Percentiles rank a stretch among this genome's conserved stretches.
Conservation (phyloP, 2,797 vertebrate species). For the Leucoraja ocellata region DNA sequence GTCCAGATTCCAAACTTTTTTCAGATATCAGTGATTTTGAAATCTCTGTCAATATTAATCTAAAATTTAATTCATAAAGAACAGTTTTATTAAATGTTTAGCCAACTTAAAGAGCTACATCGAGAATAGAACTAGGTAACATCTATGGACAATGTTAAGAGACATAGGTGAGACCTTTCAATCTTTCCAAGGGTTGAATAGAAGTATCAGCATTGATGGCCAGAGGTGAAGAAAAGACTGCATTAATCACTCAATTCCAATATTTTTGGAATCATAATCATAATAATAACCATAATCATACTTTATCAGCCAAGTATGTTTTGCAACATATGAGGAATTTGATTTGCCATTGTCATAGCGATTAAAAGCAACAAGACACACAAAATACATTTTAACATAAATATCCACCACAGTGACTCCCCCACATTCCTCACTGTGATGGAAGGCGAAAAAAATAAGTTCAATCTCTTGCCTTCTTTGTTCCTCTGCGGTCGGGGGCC, state of each 20-base stretch:
- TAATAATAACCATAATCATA: too few species aligned
- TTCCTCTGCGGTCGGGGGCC: too few species aligned
- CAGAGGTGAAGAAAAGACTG: neutral
- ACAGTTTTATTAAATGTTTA: neutral
- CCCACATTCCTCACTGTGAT: too few species aligned
- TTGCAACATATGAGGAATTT: too few species aligned
- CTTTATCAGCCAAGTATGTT: too few species aligned
- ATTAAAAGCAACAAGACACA: too few species aligned
- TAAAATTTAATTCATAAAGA: neutral
- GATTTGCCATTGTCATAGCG: too few species aligned
- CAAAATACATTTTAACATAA: too few species aligned
- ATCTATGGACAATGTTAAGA: neutral
- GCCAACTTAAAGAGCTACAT: neutral
- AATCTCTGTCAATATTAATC: neutral
- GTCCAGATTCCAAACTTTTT: neutral
- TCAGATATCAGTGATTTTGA: conserved; percentile 4
- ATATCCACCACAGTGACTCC: too few species aligned
- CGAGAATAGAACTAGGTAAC: neutral
- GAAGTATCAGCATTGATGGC: neutral
- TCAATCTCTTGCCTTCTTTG: too few species aligned
- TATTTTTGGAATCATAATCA: neutral
- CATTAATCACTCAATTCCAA: neutral
- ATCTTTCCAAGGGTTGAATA: neutral
- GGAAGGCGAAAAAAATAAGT: too few species aligned
- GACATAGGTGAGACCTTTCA: neutral